Base-by-base conservation (phyloP, 2,888 invertebrate genomes). In the Maniola hyperantus region DNA sequence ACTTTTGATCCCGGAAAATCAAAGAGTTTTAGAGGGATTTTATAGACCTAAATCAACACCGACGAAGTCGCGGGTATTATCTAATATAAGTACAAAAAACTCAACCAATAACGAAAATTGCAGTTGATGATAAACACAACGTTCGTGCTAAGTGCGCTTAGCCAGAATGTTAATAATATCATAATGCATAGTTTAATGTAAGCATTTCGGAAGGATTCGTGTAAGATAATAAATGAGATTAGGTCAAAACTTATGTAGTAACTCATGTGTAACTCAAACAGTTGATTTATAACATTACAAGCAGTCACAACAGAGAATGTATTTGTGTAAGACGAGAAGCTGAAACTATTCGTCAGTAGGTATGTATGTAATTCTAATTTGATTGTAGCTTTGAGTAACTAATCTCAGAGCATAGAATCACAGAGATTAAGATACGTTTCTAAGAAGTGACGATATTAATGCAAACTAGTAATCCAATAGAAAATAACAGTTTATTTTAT, bases 241-340 rank as follows among this genome's bases (percentile, higher is more conserved):
- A n/a, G n/a, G 13, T 33, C 51, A n/a, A 50, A 50, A 26, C 26
- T 33, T 53, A 8, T 18, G 13, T 33, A 33, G 33, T 33, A 13
- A 36, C 36, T 36, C 36, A 55, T 36, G 15, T 36, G 55, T 36
- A 55, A 55, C 18, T 55, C 10, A 36, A 55, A 36, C 10, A 39
- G 7, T 53, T 36, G 55, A 55, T 55, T 36, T 36, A 8, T 33
- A 54, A 54, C 34, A 53, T 44, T 51, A n/a, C 7, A n/a, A 34
- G 34, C 53, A 1, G 7, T 33, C 34, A 54, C 15, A 13, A 26
- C 51, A 11, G 51, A 15, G 36, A 36, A 15, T 36, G 15, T 55
- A 36, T 55, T 36, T 55, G 36, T 36, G 18, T 5, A 55, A 15
- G 18, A 10, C 15, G 15, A 34, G 15, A 15, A n/a, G 34, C 7